A percentile compares a stretch with the other conserved stretches of the same genome.
phyloP scores from a whole-genome alignment of 2,113 vertebrate genomes.

The Vimba vimba region DNA sequence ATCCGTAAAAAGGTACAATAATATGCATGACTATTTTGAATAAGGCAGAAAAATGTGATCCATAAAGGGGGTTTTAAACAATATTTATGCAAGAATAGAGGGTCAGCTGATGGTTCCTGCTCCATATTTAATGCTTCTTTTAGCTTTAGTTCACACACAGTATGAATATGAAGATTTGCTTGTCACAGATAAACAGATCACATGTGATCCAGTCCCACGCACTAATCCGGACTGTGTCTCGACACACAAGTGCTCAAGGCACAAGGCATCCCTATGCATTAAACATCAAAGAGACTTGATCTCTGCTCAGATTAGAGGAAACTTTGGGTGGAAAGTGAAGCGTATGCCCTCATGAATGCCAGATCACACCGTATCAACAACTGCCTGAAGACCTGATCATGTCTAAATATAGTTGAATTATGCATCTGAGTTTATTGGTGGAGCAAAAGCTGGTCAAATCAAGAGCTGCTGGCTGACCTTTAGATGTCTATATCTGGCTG shows the following conservation, averaged over 20 bases:
- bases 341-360: neutral
- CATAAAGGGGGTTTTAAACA: neutral
- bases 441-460: neutral
- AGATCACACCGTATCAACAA: neutral
- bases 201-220: slow-evolving; percentile 8
- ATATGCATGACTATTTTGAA: neutral
- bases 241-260: neutral
- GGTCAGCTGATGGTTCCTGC: neutral
- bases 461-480: neutral
- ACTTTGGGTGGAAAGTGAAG: neutral
- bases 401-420: neutral
- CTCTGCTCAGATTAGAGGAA: neutral
- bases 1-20: neutral
- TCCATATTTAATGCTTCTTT: neutral
- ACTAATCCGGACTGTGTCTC: slow-evolving; percentile 12
- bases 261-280: slow-evolving; percentile 18
- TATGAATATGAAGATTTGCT: neutral
- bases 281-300: slow-evolving; percentile 17
- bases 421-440: neutral
- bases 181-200: slow-evolving; percentile 4
- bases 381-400: neutral
- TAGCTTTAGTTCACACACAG: neutral
- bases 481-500: neutral
- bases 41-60: neutral
- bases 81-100: neutral